A percentile compares a stretch with the other conserved stretches of the same genome.
phyloP scores from a whole-genome alignment of 37 sponge, comb jelly and placozoan genomes.

The Crambe crambe region DNA sequence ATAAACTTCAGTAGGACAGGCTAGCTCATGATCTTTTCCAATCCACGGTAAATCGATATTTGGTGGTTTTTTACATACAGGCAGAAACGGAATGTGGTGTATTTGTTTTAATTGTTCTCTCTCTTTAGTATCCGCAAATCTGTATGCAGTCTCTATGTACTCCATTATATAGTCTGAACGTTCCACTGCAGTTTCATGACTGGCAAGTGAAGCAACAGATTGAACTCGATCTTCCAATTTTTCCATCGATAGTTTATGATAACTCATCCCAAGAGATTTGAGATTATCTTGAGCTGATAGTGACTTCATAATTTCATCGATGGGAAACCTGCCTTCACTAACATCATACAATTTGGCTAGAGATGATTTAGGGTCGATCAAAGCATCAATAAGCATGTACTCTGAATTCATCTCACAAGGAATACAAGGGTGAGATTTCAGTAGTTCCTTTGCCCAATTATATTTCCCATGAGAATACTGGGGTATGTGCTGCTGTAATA shows the following conservation, averaged over 20 bases:
- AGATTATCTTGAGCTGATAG: constrained; percentile 3
- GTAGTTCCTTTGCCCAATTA: constrained; percentile 32
- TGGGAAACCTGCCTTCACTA: constrained; percentile 57
- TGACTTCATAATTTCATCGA: constrained; percentile 6
- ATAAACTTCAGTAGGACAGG: constrained; percentile 21
- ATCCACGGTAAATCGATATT: constrained; percentile 45
- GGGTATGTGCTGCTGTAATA: too few species aligned
- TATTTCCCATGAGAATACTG: not conserved
- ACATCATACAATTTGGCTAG: constrained; percentile 22
- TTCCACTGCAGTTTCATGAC: constrained; percentile 8
- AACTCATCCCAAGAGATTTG: constrained; percentile 32
- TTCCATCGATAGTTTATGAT: constrained; percentile 12
- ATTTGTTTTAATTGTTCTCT: too few species aligned
- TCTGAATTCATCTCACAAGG: not conserved
- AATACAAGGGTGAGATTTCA: constrained; percentile 33
- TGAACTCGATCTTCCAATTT: constrained; percentile 48
- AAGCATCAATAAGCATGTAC: constrained; percentile 1
- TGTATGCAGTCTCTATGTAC: constrained; percentile 16
- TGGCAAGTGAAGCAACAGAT: constrained; percentile 1
- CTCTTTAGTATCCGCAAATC: too few species aligned
- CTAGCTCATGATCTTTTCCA: not conserved
- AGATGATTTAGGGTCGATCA: constrained; percentile 29
- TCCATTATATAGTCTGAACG: constrained; percentile 17
- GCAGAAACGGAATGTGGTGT: constrained; percentile 34
- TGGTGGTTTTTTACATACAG: constrained; percentile 15